Conservation (phyloP, 2,113 vertebrate genomes). For the Columba livia region DNA sequence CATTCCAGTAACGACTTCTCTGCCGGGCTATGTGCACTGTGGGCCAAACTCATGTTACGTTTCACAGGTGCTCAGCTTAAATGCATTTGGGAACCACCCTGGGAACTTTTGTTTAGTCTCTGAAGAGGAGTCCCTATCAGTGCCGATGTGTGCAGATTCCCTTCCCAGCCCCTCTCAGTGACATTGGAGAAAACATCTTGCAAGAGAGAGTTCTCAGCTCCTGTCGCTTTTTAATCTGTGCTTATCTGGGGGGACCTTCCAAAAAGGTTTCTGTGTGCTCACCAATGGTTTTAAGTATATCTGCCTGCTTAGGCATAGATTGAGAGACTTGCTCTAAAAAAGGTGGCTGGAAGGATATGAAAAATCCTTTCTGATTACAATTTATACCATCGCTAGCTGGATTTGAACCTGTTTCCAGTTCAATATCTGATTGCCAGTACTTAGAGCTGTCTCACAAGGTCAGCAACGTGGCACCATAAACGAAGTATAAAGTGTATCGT, state of each 20-base stretch:
- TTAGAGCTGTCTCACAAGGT: not conserved
- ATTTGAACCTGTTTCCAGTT: not conserved
- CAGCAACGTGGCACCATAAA: not conserved
- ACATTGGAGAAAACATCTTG: accelerated
- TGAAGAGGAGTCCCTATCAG: not conserved
- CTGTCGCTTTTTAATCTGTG: not conserved
- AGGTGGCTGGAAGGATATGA: not conserved
- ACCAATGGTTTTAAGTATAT: not conserved
- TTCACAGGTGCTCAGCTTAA: not conserved
- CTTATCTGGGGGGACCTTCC: not conserved
- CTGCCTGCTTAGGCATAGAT: not conserved
- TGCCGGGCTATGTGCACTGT: not conserved
- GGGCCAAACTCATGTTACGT: accelerated
- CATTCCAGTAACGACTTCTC: not conserved
- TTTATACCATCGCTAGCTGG: not conserved
- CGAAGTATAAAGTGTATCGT: not conserved
- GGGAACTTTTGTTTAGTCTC: not conserved
- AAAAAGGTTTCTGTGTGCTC: not conserved
- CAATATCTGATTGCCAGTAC: not conserved
- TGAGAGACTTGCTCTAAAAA: not conserved
- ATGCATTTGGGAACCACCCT: not conserved
- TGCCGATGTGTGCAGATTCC: not conserved
- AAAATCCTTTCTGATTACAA: not conserved
- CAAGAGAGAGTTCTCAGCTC: not conserved
- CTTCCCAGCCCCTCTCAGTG: not conserved